Percentiles rank a stretch among this genome's conserved stretches.
Conservation (phyloP, 2,888 invertebrate genomes). For the Phytoseiulus persimilis region DNA sequence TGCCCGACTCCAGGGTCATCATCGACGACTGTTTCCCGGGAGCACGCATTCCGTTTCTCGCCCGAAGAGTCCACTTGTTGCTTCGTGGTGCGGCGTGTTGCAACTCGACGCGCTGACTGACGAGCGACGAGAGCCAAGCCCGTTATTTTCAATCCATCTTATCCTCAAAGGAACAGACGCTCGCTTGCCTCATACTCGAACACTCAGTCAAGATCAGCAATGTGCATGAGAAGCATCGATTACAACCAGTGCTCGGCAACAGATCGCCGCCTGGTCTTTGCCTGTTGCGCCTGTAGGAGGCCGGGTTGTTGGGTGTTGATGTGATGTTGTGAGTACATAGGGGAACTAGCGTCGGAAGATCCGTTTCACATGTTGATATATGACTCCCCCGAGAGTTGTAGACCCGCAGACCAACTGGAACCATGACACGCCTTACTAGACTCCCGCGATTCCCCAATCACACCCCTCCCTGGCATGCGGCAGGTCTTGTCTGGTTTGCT, state of each 20-base stretch:
- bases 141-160: neutral
- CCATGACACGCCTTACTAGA: neutral
- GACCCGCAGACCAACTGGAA: neutral
- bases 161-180: neutral
- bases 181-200: neutral
- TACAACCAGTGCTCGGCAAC: neutral
- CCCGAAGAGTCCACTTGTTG: too few relatives aligned
- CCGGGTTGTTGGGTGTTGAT: neutral
- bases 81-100: neutral
- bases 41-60: too few relatives aligned
- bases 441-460: neutral
- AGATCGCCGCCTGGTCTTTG: neutral
- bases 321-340: neutral
- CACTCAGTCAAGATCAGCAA: neutral
- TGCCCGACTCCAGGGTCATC: too few relatives aligned
- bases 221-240: neutral
- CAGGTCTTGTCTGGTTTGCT: neutral
- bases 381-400: neutral
- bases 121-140: neutral
- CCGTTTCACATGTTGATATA: neutral
- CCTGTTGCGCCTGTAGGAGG: neutral
- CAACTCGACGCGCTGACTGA: neutral
- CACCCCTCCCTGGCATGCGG: neutral
- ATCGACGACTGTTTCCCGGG: too few relatives aligned
- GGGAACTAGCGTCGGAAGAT: neutral